Percentiles rank a stretch among this genome's conserved stretches.
Evolutionary conservation across 1,140 invertebrate genomes (phyloP).

Genomic region (Brachionus rotundiformis): DNA sequence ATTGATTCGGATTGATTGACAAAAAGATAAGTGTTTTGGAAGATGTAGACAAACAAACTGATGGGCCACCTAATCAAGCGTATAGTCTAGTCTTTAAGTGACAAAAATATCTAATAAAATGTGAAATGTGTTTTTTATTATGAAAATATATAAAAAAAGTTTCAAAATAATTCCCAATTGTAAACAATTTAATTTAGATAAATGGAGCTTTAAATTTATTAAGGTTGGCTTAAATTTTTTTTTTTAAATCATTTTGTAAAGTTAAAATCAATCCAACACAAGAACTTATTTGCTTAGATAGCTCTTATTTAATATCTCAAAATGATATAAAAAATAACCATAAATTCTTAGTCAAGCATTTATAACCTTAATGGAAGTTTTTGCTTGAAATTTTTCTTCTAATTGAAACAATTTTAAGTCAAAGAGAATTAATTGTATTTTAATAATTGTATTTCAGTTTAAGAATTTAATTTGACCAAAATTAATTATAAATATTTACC

Average conservation of each 20-base stretch:
- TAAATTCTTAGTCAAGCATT: not conserved
- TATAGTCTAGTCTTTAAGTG: constrained; percentile 1
- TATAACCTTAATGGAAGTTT: not conserved
- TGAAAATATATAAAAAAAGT: not conserved
- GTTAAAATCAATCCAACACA: not conserved
- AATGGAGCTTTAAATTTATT: not conserved
- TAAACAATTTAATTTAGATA: not conserved
- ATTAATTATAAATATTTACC: no score
- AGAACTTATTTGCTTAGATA: not conserved
- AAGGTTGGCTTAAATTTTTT: no score
- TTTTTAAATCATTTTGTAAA: not conserved
- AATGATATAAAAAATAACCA: not conserved
- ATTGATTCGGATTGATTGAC: not conserved
- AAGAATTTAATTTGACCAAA: no score
- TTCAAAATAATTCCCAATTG: not conserved
- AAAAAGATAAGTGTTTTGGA: not conserved
- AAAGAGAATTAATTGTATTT: no score
- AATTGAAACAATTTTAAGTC: not conserved
- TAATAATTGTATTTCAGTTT: no score
- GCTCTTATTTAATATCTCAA: not conserved
- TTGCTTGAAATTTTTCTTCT: no score
- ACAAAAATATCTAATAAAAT: not conserved
- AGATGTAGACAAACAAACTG: not conserved
- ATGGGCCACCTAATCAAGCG: not conserved
- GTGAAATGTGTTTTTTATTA: not conserved